Evolutionary conservation across 2,113 vertebrate species (phyloP).

Genomic region (Morphnarchus princeps): DNA sequence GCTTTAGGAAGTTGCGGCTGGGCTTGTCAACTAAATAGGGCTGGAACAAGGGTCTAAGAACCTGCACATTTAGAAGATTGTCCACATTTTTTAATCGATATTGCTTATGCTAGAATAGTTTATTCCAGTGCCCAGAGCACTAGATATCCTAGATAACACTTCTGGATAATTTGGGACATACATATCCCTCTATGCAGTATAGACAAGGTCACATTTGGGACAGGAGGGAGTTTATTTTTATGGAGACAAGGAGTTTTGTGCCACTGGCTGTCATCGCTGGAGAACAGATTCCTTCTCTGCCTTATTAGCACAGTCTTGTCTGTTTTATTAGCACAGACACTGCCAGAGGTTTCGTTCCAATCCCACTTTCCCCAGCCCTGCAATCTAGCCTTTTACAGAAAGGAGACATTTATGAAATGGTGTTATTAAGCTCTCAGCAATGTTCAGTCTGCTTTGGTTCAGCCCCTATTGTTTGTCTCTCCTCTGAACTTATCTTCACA

Average conservation of each 20-base stretch:
- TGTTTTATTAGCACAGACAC: not conserved
- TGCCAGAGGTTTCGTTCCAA: not conserved
- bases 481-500: not conserved
- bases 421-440: not conserved
- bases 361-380: not conserved
- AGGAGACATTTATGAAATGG: not conserved
- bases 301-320: not conserved
- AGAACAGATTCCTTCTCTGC: not conserved
- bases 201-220: not conserved
- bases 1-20: not conserved
- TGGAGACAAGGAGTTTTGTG: not conserved
- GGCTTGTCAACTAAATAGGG: not conserved
- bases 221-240: not conserved
- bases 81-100: not conserved
- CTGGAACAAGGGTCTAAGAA: not conserved
- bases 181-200: not conserved
- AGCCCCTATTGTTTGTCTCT: not conserved
- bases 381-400: not conserved
- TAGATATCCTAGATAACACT: not conserved
- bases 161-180: not conserved
- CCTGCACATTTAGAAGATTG: not conserved
- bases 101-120: not conserved
- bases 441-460: not conserved
- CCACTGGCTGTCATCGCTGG: not conserved
- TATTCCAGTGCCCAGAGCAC: not conserved